phyloP scores from a whole-genome alignment of 2,888 invertebrate genomes.

The Flabesymbios commensalis region DNA sequence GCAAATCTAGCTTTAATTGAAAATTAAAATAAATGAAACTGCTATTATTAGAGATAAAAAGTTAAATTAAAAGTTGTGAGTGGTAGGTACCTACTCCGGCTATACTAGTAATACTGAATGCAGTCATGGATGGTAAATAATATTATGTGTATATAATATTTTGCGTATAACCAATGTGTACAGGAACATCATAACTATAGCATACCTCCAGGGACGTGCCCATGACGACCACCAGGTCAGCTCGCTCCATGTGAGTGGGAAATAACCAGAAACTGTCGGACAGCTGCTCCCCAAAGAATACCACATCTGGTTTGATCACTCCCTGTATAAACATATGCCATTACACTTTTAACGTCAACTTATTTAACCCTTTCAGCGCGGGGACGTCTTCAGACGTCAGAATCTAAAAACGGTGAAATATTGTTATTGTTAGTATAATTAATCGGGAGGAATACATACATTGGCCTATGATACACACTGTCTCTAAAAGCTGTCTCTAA shows the following conservation, averaged over 20 bases:
- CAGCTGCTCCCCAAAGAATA: conserved; percentile 37
- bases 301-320: conserved; percentile 36
- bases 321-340: conserved; percentile 27
- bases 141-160: too few species aligned
- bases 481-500: too few species aligned
- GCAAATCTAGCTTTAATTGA: neutral
- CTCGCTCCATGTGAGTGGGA: conserved; percentile 24
- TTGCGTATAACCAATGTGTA: too few species aligned
- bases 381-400: neutral
- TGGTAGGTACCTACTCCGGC: too few species aligned
- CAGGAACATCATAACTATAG: too few species aligned
- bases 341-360: neutral
- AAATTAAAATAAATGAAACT: neutral
- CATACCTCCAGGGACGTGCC: conserved; percentile 38
- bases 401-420: neutral
- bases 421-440: too few species aligned
- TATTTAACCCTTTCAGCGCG: too few species aligned
- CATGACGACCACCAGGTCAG: conserved; percentile 34
- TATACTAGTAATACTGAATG: too few species aligned
- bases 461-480: too few species aligned
- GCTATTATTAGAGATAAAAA: neutral
- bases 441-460: too few species aligned
- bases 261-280: conserved; percentile 25
- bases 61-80: neutral
- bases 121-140: too few species aligned